phyloP scores from a whole-genome alignment of 2,888 invertebrate species.

The Scaptomyza flava region DNA sequence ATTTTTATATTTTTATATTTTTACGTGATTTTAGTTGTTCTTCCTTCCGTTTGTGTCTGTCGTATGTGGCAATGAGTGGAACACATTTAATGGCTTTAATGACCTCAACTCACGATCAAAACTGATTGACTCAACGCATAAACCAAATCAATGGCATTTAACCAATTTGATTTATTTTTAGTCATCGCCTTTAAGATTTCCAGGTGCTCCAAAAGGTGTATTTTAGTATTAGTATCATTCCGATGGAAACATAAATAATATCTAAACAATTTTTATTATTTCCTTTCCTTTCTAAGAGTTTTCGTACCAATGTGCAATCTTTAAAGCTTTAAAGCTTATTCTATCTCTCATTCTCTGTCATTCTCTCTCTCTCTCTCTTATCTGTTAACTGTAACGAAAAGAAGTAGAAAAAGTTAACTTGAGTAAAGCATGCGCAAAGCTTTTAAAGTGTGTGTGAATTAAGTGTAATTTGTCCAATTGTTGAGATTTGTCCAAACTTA shows the following conservation, averaged over 20 bases:
- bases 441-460: not conserved
- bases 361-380: not conserved
- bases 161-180: slow-evolving; percentile 59
- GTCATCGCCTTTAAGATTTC: slow-evolving; percentile 1
- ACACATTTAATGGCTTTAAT: slow-evolving; percentile 72
- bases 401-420: not conserved
- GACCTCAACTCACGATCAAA: slow-evolving; percentile 75
- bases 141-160: slow-evolving; percentile 43
- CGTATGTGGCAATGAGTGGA: slow-evolving; percentile 11
- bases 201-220: slow-evolving; percentile 4
- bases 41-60: slow-evolving; percentile 25
- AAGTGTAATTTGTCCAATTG: slow-evolving; percentile 4
- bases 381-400: slow-evolving; percentile 12
- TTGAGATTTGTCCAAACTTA: slow-evolving; percentile 3
- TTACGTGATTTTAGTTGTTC: slow-evolving; percentile 42
- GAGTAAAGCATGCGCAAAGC: slow-evolving; percentile 1
- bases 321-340: too few species aligned
- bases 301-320: too few species aligned
- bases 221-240: too few species aligned
- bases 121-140: slow-evolving; percentile 66
- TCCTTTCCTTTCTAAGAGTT: too few species aligned
- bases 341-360: too few species aligned
- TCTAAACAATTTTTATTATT: too few species aligned
- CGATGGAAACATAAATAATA: too few species aligned
- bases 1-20: slow-evolving; percentile 45